Evolutionary conservation across 2,797 vertebrate species (phyloP), one percentile per base, ranked within the genome.

Genomic region (Prunella strophiata): DNA sequence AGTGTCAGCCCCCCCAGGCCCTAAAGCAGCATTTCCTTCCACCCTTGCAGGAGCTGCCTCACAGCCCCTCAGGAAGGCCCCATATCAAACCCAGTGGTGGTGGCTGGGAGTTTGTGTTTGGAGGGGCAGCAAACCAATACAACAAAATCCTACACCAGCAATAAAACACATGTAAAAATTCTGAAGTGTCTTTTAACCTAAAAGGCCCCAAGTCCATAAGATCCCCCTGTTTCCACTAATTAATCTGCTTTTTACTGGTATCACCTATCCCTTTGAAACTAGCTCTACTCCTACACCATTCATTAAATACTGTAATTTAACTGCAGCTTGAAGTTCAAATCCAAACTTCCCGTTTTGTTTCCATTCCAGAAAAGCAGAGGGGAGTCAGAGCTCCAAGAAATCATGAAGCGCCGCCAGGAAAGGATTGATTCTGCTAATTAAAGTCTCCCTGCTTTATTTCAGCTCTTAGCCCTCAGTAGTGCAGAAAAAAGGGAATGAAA

Each of bases 311-410:
- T 75, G 11, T 23, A 5, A 67, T 51, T 50, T 47, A 67, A 32
- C 36, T 27, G 9, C 43, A 77, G 47, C 62, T 34, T 54, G 36
- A 93, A 75, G 11, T 45, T 68, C 23, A 66, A 45, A 40, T 42
- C 54, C 73, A 84, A 59, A 73, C 50, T 38, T 71, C 14, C n/a
- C 76, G 25, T 87, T 94, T 65, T 92, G 38, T 91, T 90, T 97
- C 84, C 85, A 63, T 96, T 94, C 32, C 91, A 99, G 99, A 98
- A 98, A 84, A 98, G 93, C 94, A 98, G 95, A 34, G 98, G 98
- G 3, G 98, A 98, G 72, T 98, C 99, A 0, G 99, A 99, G 96
- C 98, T 99, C 68, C 97, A 99, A 89, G 98, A 98, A 91, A 98
- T 99, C 94, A 98, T 99, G 98, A 98, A 95, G 97, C 96, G 97